phyloP scores from a whole-genome alignment of 2,797 vertebrate species.

The Mus caroli region DNA sequence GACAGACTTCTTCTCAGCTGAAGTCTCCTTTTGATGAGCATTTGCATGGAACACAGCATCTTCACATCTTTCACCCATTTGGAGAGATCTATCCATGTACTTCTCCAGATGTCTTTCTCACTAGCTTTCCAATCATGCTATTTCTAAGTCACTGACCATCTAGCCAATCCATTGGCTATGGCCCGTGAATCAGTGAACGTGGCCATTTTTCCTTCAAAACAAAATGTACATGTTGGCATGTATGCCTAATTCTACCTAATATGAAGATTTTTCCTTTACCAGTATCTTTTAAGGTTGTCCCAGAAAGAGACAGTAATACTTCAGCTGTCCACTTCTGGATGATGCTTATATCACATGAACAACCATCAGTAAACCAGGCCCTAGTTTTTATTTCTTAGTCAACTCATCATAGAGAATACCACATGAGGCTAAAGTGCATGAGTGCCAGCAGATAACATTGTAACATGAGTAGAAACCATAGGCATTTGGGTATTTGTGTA shows the following conservation, averaged over 20 bases:
- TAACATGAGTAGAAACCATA: background rate
- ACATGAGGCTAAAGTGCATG: background rate
- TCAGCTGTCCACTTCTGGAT: background rate
- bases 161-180: background rate
- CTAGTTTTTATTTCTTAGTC: background rate
- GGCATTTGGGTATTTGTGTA: background rate
- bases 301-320: background rate
- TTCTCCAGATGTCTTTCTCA: background rate
- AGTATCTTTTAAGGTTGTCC: background rate
- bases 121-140: background rate
- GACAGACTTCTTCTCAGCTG: background rate
- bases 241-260: background rate
- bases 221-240: background rate
- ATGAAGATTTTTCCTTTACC: background rate
- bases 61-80: background rate
- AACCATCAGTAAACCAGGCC: background rate
- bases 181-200: background rate
- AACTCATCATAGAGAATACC: background rate
- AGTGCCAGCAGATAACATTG: background rate
- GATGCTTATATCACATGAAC: too few relatives aligned
- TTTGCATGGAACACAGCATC: background rate
- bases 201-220: background rate
- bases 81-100: background rate
- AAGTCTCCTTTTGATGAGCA: background rate
- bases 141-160: background rate